A percentile compares a stretch with the other conserved stretches of the same genome.
Conservation (phyloP, 2,888 invertebrate genomes). For the Epirrita christyi region DNA sequence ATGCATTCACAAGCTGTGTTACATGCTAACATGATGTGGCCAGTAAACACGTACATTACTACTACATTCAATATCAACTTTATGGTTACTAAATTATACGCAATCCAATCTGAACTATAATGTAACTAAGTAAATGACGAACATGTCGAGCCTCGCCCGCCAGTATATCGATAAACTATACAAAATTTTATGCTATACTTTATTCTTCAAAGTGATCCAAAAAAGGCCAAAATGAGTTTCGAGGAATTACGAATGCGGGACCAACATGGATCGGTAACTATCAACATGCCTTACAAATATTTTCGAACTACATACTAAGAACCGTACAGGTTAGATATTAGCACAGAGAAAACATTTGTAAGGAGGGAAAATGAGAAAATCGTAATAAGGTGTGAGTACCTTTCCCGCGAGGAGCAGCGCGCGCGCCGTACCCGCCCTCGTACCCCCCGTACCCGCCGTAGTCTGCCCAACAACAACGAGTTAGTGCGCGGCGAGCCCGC, state of each 20-base stretch:
- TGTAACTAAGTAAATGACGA: constrained; percentile 17
- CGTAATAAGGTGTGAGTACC: constrained; percentile 84
- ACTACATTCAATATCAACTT: constrained; percentile 13
- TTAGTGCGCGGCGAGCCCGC: constrained; percentile 67
- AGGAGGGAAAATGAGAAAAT: constrained; percentile 33
- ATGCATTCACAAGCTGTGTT: constrained; percentile 30
- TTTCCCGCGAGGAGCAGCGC: constrained; percentile 94
- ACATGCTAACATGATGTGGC: constrained; percentile 24
- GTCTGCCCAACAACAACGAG: constrained; percentile 87
- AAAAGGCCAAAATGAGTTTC: constrained; percentile 33
- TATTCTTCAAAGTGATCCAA: constrained; percentile 1
- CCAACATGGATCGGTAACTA: constrained; percentile 44
- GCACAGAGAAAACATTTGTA: constrained; percentile 34
- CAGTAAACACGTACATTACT: constrained; percentile 11
- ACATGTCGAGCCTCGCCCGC: constrained; percentile 40
- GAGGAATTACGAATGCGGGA: constrained; percentile 46
- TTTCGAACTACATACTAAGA: constrained; percentile 28
- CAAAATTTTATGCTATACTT: constrained; percentile 1
- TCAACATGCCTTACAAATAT: constrained; percentile 44
- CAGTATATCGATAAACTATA: constrained; percentile 14
- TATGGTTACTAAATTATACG: constrained; percentile 5
- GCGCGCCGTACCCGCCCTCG: constrained; percentile 95
- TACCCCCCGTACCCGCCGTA: constrained; percentile 95
- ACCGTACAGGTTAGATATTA: constrained; percentile 19
- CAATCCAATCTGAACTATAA: constrained; percentile 12